These are phyloP conservation scores for Eumacrocentrus americanus DNA, from an alignment of 2,888 invertebrate species.

Conservation along the genomic window DNA sequence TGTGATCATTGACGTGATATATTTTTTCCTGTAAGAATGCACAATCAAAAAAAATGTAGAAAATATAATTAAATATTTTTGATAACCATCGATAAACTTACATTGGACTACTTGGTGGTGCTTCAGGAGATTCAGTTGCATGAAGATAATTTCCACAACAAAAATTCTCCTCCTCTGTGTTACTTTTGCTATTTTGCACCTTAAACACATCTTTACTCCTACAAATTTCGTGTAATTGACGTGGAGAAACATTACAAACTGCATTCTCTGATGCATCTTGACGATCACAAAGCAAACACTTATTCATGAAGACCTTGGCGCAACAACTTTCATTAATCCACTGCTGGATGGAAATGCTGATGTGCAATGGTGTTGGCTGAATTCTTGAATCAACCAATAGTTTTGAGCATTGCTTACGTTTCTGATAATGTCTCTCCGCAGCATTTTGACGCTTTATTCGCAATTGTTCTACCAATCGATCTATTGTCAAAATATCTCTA, in stretches of 20 bases:
- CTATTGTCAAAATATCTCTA: slow-evolving; percentile 63
- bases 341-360: slow-evolving; percentile 44
- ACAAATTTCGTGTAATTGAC: slow-evolving; percentile 44
- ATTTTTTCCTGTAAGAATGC: slow-evolving; percentile 29
- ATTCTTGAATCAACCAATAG: slow-evolving; percentile 40
- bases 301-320: slow-evolving; percentile 51
- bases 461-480: slow-evolving; percentile 63
- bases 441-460: slow-evolving; percentile 48
- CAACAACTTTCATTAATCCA: slow-evolving; percentile 57
- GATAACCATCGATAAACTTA: neutral
- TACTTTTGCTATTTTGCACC: slow-evolving; percentile 21
- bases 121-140: slow-evolving; percentile 18
- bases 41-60: slow-evolving; percentile 17
- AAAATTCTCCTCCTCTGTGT: slow-evolving; percentile 39
- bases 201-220: slow-evolving; percentile 49
- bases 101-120: slow-evolving; percentile 15
- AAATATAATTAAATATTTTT: neutral
- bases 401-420: slow-evolving; percentile 40
- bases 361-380: slow-evolving; percentile 32
- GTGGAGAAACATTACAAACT: slow-evolving; percentile 41
- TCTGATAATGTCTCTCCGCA: slow-evolving; percentile 37
- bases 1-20: slow-evolving; percentile 63
- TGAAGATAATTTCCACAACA: slow-evolving; percentile 40
- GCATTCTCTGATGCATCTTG: slow-evolving; percentile 22
- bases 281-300: slow-evolving; percentile 47